These are phyloP conservation scores for Peromyscus maniculatus DNA, from an alignment of 2,113 vertebrate species.

Conservation along the genomic window DNA sequence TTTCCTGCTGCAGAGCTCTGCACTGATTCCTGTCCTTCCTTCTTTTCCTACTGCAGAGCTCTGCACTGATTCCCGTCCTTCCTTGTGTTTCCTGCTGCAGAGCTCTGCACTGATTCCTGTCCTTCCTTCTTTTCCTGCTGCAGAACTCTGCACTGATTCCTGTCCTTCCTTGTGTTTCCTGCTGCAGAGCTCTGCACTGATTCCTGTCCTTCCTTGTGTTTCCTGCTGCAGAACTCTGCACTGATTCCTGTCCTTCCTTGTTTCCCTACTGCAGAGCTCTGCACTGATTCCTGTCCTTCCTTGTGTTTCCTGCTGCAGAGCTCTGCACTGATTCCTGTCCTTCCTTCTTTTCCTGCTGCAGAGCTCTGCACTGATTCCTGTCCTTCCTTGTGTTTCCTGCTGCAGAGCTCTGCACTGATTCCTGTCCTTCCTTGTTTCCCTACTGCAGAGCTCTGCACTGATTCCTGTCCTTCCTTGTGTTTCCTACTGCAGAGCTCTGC, in stretches of 20 bases:
- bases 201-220: too few relatives aligned
- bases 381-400: not conserved
- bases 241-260: not conserved
- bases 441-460: too few relatives aligned
- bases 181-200: not conserved
- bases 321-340: not conserved
- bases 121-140: too few relatives aligned
- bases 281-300: not conserved
- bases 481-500: not conserved
- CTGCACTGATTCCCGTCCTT: not conserved
- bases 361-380: too few relatives aligned
- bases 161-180: not conserved
- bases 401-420: not conserved
- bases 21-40: rapidly evolving
- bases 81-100: too few relatives aligned
- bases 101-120: not conserved
- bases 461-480: not conserved
- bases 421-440: too few relatives aligned
- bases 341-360: too few relatives aligned
- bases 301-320: not conserved
- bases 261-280: not conserved
- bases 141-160: not conserved
- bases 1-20: too few relatives aligned
- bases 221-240: too few relatives aligned
- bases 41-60: too few relatives aligned